A percentile compares a stretch with the other conserved stretches of the same genome.
Conservation (phyloP, 23 tunicate species). For the Phallusia fumigata region DNA sequence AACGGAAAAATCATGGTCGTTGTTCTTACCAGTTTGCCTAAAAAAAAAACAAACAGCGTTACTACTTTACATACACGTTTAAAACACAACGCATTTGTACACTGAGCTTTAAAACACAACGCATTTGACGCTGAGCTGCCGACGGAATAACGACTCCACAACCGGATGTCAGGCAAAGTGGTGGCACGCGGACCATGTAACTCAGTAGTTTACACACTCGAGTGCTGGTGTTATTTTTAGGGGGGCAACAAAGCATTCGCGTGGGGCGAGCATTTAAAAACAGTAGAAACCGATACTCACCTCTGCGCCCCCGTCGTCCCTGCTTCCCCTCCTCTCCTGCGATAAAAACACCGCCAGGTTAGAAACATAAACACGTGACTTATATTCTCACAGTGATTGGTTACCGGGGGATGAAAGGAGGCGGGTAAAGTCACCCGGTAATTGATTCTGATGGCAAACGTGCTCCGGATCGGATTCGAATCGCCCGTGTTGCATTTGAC, state of each 20-base stretch:
- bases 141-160: no score
- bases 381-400: neutral
- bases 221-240: neutral
- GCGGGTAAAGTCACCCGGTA: neutral
- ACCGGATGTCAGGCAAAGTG: neutral
- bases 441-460: slow-evolving; percentile 11
- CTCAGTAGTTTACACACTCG: neutral
- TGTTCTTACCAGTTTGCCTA: slow-evolving; percentile 5
- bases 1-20: neutral
- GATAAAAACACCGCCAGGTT: neutral
- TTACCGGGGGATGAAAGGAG: neutral
- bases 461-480: neutral
- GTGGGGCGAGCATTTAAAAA: neutral
- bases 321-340: neutral
- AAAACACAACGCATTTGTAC: no score
- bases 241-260: neutral
- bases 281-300: neutral
- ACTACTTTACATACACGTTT: no score
- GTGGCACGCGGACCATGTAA: neutral
- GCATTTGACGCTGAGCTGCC: no score
- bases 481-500: no score
- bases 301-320: slow-evolving; percentile 4
- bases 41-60: neutral
- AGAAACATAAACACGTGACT: neutral
- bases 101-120: no score